Evolutionary conservation across 2,888 invertebrate species (phyloP), one percentile per base, ranked within the genome.

Genomic region (Polylopha cassiicola): DNA sequence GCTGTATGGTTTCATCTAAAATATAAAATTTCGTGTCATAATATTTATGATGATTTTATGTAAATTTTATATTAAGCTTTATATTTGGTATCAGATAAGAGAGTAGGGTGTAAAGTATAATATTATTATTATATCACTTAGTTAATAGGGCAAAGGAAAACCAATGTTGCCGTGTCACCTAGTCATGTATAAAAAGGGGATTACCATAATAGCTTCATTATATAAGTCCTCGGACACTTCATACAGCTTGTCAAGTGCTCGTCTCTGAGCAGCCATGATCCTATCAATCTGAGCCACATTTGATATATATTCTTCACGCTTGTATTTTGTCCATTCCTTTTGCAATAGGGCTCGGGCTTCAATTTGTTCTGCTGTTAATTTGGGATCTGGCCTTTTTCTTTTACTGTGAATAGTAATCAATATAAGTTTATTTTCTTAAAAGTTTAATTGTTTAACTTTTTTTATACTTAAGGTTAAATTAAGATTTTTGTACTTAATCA

Each of bases 171-270:
- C n/a, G n/a, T n/a, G n/a, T n/a, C n/a, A n/a, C n/a, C n/a, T n/a
- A n/a, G n/a, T n/a, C n/a, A n/a, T n/a, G n/a, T n/a, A n/a, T n/a
- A n/a, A n/a, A n/a, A n/a, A n/a, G n/a, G n/a, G n/a, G n/a, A n/a
- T 55, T 74, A 93, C 93, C 89, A 91, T 88, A 48, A 97, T 89
- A 8, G 98, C 97, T 65, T 92, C 92, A 65, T 92, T 88, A 71
- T 97, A 98, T 1, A 98, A 85, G 21, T 95, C 93, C 60, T 95
- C 93, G 0, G 96, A 97, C 58, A 92, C 94, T 13, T 87, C 87
- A 55, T 90, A 88, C 4, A 99, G 81, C 67, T 93, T 93, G 37
- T 92, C 89, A 2, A 98, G 75, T 0, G 98, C 97, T 56, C 88
- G 90, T 47, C 88, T 86, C 71, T 96, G 97, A 0, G 92, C 88